Percentiles rank a stretch among this genome's conserved stretches.
Evolutionary conservation across 30 jellyfish, hydroid and myxozoan genomes (phyloP).

Genomic region (Sanderia malayensis): DNA sequence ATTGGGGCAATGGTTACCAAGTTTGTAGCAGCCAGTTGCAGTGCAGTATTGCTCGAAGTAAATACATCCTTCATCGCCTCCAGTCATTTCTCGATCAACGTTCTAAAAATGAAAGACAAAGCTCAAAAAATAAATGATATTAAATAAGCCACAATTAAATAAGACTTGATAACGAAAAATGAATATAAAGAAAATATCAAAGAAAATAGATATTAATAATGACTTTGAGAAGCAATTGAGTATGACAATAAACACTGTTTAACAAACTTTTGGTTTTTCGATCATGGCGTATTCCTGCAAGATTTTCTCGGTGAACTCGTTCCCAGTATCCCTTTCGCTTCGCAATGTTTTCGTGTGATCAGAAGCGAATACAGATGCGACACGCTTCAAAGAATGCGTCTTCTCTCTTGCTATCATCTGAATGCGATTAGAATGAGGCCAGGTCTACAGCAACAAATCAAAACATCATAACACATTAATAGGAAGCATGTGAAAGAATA

Average conservation of each 20-base stretch:
- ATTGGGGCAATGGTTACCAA: too few species aligned
- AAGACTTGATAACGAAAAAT: too few species aligned
- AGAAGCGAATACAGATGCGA: slow-evolving; percentile 81
- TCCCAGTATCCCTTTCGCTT: slow-evolving; percentile 26
- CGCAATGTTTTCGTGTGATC: slow-evolving; percentile 44
- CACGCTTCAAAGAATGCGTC: slow-evolving; percentile 66
- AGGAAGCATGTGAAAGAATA: background rate
- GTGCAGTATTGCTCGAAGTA: slow-evolving; percentile 86
- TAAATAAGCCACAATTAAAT: too few species aligned
- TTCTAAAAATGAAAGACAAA: slow-evolving; percentile 18
- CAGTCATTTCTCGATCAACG: slow-evolving; percentile 46
- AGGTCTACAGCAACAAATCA: slow-evolving; percentile 52
- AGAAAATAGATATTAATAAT: too few species aligned
- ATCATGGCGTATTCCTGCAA: slow-evolving; percentile 33
- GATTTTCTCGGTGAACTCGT: slow-evolving; percentile 27
- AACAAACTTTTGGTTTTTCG: slow-evolving; percentile 37
- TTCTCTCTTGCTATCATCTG: slow-evolving; percentile 39
- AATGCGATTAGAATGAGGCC: slow-evolving; percentile 74
- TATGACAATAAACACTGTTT: too few species aligned
- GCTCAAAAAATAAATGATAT: too few species aligned
- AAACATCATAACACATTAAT: too few species aligned
- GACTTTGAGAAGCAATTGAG: too few species aligned
- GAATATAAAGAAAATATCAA: too few species aligned
- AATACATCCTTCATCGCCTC: slow-evolving; percentile 53
- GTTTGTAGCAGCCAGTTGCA: slow-evolving; percentile 71